These are phyloP conservation scores for Campoplex nolae DNA, from an alignment of 2,888 invertebrate species.

Conservation along the genomic window DNA sequence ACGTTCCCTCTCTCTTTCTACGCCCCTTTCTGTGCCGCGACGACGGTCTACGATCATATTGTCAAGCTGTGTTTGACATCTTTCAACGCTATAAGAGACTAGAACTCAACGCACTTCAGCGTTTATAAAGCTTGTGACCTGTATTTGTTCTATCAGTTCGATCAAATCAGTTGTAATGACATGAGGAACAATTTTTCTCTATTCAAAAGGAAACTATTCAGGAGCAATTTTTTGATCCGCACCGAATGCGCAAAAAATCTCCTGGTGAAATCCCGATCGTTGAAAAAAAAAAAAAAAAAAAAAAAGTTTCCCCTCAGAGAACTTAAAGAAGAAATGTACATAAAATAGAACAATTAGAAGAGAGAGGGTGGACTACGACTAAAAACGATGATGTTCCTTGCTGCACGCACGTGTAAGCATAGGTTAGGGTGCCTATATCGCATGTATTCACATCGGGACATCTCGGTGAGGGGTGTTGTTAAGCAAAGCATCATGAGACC, in stretches of 20 bases:
- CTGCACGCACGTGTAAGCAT: constrained; percentile 69
- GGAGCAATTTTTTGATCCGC: neutral
- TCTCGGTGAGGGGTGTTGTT: constrained; percentile 53
- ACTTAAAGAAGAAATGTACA: constrained; percentile 2
- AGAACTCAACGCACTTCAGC: constrained; percentile 31
- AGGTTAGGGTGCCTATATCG: constrained; percentile 59
- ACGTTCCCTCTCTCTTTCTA: constrained; percentile 7
- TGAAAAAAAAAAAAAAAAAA: neutral
- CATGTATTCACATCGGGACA: constrained; percentile 74
- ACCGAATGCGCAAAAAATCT: neutral
- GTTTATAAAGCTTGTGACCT: constrained; percentile 42
- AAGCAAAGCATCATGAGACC: constrained; percentile 44
- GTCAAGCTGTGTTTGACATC: constrained; percentile 67
- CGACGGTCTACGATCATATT: constrained; percentile 52
- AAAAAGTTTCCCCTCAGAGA: neutral
- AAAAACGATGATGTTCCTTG: constrained; percentile 14
- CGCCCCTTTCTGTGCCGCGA: constrained; percentile 21
- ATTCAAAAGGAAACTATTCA: neutral
- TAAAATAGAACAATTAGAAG: neutral
- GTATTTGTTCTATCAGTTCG: constrained; percentile 14
- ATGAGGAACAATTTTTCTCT: neutral
- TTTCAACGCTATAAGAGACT: constrained; percentile 63
- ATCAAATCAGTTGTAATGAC: constrained; percentile 13
- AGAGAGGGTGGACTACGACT: neutral
- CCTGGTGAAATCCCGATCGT: neutral